Base-by-base conservation (phyloP, 2,888 invertebrate species). In the Chrysodeixis includens region DNA sequence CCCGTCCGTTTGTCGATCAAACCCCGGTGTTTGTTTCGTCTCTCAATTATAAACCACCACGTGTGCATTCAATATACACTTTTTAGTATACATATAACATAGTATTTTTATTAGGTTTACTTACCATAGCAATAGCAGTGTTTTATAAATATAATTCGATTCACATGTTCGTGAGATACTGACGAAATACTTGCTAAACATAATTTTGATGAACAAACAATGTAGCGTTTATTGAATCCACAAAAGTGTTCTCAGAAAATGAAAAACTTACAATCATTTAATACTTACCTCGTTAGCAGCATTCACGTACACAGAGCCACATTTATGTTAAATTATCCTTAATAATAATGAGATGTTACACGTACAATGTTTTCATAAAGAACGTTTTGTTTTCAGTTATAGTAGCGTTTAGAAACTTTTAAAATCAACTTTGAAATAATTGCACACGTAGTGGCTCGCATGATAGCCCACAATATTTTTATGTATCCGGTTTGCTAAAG, bases 61-160 rank as follows among this genome's bases (percentile, higher is more conserved):
- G 79, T 62, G 70, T 56, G 62, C 35, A 78, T 55, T 56, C 52
- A 74, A 62, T 64, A 51, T 73, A 58, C 59, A 62, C n/a, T 62
- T 62, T 72, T 60, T 56, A 56, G 12, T 22, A 55, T 62, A 26
- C 26, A 26, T 26, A 26, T 69, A 64, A 65, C 51, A 62, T 56
- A 64, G 64, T 62, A 78, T 78, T 74, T 68, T 78, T 78, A 78
- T 69, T 64, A 56, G 58, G 62, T 78, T 74, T 78, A 49, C 64
- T 78, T 69, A 52, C 64, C 64, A 74, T 68, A 61, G 62, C 59
- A 77, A 74, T 77, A 74, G 62, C 69, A 69, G 58, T 56, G 20
- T 53, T 58, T 32, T 51, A 62, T 62, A 74, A 77, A 78, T 74
- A 78, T 54, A 74, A 49, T 51, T 62, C 54, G 54, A 69, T 78